Conservation (phyloP, 2,797 vertebrate species). For the Varecia variegata region DNA sequence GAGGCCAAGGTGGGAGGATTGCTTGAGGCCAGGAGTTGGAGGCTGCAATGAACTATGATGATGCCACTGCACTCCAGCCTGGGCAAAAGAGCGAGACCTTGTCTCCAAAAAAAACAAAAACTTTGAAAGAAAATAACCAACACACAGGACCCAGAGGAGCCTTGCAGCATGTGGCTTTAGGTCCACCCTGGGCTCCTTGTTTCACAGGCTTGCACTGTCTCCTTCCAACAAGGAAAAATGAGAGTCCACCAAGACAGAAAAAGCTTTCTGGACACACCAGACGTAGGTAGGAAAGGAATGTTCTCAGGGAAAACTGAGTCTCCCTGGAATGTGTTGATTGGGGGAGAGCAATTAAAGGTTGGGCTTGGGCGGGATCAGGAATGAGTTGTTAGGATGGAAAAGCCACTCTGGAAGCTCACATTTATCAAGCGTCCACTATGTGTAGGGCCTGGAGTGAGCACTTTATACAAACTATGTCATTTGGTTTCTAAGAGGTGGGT, state of each 20-base stretch:
- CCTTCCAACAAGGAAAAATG: neutral
- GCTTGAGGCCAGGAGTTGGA: too few species aligned
- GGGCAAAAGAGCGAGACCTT: too few species aligned
- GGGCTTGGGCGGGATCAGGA: neutral
- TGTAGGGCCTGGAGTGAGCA: accelerated
- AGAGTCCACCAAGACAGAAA: neutral
- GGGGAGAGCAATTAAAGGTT: accelerated
- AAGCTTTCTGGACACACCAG: neutral
- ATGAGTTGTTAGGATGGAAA: neutral
- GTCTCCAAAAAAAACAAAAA: too few species aligned
- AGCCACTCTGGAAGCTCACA: accelerated
- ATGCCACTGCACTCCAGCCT: too few species aligned
- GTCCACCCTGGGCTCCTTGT: neutral
- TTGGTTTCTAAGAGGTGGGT: neutral
- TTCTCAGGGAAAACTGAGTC: neutral
- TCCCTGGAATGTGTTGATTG: neutral
- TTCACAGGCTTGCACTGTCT: neutral
- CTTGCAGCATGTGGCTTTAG: accelerated
- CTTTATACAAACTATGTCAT: neutral
- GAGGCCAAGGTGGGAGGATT: too few species aligned
- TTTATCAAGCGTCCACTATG: accelerated
- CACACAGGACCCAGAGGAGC: too few species aligned
- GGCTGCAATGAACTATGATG: too few species aligned
- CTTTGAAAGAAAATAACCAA: neutral
- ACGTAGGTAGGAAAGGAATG: accelerated